Base-by-base conservation (phyloP, 2,113 vertebrate species). In the Ammodytes marinus region DNA sequence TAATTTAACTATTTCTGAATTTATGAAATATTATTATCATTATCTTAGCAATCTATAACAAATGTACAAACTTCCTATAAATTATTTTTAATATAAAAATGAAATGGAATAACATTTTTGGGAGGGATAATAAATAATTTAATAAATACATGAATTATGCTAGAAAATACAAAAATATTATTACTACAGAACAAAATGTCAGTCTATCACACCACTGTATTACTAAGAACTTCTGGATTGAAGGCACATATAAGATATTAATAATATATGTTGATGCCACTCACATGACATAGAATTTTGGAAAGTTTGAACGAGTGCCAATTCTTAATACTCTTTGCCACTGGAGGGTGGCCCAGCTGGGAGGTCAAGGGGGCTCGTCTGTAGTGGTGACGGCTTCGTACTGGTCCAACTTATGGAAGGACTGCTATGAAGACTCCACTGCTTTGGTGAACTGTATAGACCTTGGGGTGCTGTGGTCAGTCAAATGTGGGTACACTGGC, bases 351-450 rank as follows among this genome's bases (percentile, higher is more conserved):
- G 82, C 86, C 39, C 82, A 81, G 35, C 15, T 75, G 43, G 70
- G 70, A 9, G 78, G 66, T 19, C 27, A 43, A 39, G 74, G 60
- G 3, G 78, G 79, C 43, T 84, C 82, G n/a, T 78, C 78, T 40
- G 78, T 75, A 6, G 78, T 84, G 54, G 69, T 12, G 47, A 47
- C 49, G 9, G 74, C 82, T n/a, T 71, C 69, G 86, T 87, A 40
- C 65, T 84, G 82, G 82, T 87, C 86, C 0, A 53, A 71, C 49
- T 65, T 84, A 47, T 87, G 86, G 82, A 84, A 15, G 47, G 86
- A 87, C 82, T 87, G 86, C 60, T 74, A 69, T 0, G 82, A 84
- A 10, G 79, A 88, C 82, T 79, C 86, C 39, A 64, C 65, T 0
- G n/a, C 82, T 69, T 2, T 82, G 66, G 82, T 82, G 42, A 85